phyloP scores from a whole-genome alignment of 1,140 invertebrate species.

The Artemia franciscana region DNA sequence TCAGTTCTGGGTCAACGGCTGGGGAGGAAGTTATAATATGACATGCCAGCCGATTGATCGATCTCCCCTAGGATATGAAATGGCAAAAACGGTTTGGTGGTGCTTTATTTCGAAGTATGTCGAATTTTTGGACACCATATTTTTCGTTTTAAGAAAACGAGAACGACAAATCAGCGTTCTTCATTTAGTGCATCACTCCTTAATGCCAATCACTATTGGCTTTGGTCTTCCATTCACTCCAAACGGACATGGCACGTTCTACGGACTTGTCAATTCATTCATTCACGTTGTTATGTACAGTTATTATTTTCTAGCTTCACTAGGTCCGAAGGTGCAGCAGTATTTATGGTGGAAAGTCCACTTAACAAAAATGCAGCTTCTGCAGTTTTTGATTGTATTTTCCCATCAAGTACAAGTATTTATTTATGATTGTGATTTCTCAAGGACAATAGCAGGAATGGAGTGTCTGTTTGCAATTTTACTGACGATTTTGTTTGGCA shows the following conservation, averaged over 20 bases:
- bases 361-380: constrained; percentile 56
- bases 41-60: constrained; percentile 74
- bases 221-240: background rate
- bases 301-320: constrained; percentile 42
- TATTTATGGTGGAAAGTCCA: constrained; percentile 48
- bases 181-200: constrained; percentile 67
- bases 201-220: constrained; percentile 25
- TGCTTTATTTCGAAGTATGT: background rate
- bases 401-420: constrained; percentile 25
- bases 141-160: constrained; percentile 47
- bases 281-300: constrained; percentile 58
- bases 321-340: constrained; percentile 30
- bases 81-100: background rate
- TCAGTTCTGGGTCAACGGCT: constrained; percentile 44
- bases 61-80: constrained; percentile 40
- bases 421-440: constrained; percentile 27
- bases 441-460: constrained; percentile 18
- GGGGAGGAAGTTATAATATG: constrained; percentile 51
- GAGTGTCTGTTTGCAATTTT: constrained; percentile 23
- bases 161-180: constrained; percentile 55
- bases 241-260: constrained; percentile 28
- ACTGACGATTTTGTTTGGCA: constrained; percentile 29
- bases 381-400: constrained; percentile 32
- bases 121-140: constrained; percentile 6
- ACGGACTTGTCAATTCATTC: constrained; percentile 38